These are phyloP conservation scores for Thumatha senex DNA, from an alignment of 2,888 invertebrate genomes.

Conservation along the genomic window DNA sequence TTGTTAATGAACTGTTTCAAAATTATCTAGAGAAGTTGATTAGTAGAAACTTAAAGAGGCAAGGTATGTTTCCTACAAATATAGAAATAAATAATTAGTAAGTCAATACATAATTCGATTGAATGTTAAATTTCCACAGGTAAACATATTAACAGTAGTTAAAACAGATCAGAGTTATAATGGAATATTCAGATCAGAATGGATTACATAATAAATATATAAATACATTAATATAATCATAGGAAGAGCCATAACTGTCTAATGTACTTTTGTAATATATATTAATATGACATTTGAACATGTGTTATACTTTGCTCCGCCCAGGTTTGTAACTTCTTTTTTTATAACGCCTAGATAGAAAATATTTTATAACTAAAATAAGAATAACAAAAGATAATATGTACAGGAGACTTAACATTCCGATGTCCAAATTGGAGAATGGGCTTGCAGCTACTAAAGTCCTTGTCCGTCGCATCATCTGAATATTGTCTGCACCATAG, in stretches of 20 bases:
- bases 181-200: neutral
- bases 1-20: no score
- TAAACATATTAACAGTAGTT: neutral
- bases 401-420: conserved; percentile 90
- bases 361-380: conserved; percentile 89
- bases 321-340: conserved; percentile 89
- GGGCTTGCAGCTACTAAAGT: conserved; percentile 62
- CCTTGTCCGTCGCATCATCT: conserved; percentile 42
- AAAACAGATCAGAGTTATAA: neutral
- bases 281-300: conserved; percentile 7
- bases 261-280: neutral
- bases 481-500: conserved; percentile 66
- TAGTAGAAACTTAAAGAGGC: neutral
- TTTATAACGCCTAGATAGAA: conserved; percentile 88
- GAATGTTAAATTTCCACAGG: no score
- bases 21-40: no score
- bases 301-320: conserved; percentile 87
- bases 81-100: neutral
- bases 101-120: neutral
- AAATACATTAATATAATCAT: neutral
- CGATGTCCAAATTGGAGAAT: conserved; percentile 87
- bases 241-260: no score
- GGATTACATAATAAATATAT: no score
- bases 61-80: neutral
- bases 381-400: conserved; percentile 89